Percentiles rank a stretch among this genome's conserved stretches.
Conservation (phyloP, 2,113 vertebrate genomes). For the Charina bottae region DNA sequence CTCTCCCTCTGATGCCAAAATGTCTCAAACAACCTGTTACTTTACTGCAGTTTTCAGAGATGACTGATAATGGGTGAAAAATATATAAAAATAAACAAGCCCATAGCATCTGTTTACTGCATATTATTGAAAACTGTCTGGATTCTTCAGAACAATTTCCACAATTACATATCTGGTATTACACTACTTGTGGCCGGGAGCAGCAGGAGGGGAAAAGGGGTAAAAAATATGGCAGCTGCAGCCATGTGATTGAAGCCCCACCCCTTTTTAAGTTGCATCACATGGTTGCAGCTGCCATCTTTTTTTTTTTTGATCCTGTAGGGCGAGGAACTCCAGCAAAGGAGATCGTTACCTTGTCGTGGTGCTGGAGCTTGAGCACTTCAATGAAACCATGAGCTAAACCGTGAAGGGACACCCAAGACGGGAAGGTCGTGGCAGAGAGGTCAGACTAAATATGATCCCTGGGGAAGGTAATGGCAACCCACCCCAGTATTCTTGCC, state of each 20-base stretch:
- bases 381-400: too few relatives aligned
- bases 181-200: neutral
- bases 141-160: slow-evolving; percentile 71
- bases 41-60: slow-evolving; percentile 79
- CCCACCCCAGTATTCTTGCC: too few relatives aligned
- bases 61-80: slow-evolving; percentile 77
- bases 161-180: slow-evolving; percentile 64
- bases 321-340: too few relatives aligned
- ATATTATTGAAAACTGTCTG: slow-evolving; percentile 71
- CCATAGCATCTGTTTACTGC: slow-evolving; percentile 78
- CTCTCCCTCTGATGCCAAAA: slow-evolving; percentile 74
- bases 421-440: too few relatives aligned
- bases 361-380: too few relatives aligned
- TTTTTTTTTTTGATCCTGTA: neutral
- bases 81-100: slow-evolving; percentile 58
- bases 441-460: too few relatives aligned
- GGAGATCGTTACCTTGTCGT: too few relatives aligned
- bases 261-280: neutral
- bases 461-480: too few relatives aligned
- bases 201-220: neutral
- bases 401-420: too few relatives aligned
- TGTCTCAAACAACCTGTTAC: slow-evolving; percentile 78
- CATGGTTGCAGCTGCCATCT: neutral
- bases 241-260: neutral
- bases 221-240: neutral